Evolutionary conservation across 2,797 vertebrate genomes (phyloP).

Genomic region (Carcharodon carcharias): DNA sequence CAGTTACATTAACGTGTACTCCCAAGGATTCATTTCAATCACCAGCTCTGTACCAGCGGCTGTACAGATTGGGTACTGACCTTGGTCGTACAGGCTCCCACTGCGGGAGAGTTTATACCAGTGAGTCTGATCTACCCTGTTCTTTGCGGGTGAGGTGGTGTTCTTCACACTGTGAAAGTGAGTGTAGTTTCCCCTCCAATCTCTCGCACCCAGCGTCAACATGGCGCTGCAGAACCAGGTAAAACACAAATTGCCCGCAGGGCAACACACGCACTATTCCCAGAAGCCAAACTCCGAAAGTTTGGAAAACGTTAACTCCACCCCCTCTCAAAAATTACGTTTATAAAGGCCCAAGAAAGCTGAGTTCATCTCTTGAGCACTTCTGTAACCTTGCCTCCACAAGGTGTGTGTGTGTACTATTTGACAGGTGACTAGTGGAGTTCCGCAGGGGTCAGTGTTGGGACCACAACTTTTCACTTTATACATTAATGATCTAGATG

Average conservation of each 20-base stretch:
- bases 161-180: not conserved
- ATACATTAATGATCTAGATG: too few relatives aligned
- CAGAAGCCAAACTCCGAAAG: not conserved
- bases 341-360: too few relatives aligned
- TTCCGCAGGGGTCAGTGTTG: too few relatives aligned
- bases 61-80: not conserved
- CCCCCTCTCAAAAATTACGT: too few relatives aligned
- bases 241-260: not conserved
- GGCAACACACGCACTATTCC: not conserved
- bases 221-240: not conserved
- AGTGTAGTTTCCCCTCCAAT: not conserved
- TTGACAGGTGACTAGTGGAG: not conserved
- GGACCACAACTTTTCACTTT: too few relatives aligned
- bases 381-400: too few relatives aligned
- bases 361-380: too few relatives aligned
- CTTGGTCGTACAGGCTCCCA: not conserved
- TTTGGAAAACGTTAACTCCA: not conserved
- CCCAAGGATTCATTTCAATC: not conserved
- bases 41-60: not conserved
- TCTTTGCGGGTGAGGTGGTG: not conserved
- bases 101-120: too few relatives aligned
- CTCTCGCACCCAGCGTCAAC: not conserved
- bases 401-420: not conserved
- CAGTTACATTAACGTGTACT: not conserved
- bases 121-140: not conserved